These are phyloP conservation scores for Esox niger DNA, from an alignment of 2,113 vertebrate genomes.

Conservation along the genomic window DNA sequence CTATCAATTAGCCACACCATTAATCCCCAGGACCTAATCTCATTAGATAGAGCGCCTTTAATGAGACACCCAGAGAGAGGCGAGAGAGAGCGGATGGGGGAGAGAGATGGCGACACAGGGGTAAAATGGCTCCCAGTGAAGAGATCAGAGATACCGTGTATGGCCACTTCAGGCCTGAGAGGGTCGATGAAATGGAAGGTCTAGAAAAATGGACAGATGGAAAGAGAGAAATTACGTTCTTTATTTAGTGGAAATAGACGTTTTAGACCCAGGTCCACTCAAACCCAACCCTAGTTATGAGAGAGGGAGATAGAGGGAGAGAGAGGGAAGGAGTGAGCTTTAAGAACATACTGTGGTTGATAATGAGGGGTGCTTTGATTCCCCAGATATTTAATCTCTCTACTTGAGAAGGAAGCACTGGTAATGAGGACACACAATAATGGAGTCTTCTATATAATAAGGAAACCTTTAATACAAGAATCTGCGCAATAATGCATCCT, in stretches of 20 bases:
- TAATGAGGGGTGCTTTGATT: constrained; percentile 45
- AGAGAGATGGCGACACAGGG: constrained; percentile 39
- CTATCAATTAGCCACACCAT: constrained; percentile 78
- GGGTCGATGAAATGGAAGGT: constrained; percentile 50
- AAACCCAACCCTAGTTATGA: not conserved
- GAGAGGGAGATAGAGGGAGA: not conserved
- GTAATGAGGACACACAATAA: constrained; percentile 42
- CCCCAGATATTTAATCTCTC: constrained; percentile 22
- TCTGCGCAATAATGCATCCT: no score
- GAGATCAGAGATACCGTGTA: constrained; percentile 10
- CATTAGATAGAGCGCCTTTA: constrained; percentile 72
- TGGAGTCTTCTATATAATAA: constrained; percentile 40
- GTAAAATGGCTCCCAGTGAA: not conserved
- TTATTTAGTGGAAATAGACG: not conserved
- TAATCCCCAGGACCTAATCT: constrained; percentile 75
- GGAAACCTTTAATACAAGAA: constrained; percentile 10
- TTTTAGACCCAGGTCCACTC: not conserved
- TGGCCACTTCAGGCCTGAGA: constrained; percentile 45
- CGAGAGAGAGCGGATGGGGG: constrained; percentile 10
- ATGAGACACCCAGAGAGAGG: constrained; percentile 69
- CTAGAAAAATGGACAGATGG: constrained; percentile 17
- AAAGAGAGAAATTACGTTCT: constrained; percentile 11
- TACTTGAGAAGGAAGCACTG: constrained; percentile 9
- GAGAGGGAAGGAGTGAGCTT: constrained; percentile 9
- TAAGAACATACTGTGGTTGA: constrained; percentile 14